Evolutionary conservation across 92 coral and sea anemone genomes (phyloP).

Genomic region (Muricea muricata): DNA sequence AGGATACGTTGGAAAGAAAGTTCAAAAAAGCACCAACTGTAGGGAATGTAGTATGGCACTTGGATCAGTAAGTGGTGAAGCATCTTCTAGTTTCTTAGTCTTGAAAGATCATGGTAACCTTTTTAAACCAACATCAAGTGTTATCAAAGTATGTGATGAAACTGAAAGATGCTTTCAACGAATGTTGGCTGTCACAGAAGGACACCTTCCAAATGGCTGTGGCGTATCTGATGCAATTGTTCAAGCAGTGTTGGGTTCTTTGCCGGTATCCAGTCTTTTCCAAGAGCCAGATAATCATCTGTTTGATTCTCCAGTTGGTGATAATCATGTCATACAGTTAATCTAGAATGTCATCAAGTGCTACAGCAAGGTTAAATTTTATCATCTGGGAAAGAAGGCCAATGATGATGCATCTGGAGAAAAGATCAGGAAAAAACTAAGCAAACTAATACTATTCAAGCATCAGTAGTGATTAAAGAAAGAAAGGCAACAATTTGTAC

Average conservation of each 20-base stretch:
- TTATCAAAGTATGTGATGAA: slow-evolving; percentile 8
- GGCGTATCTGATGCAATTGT: slow-evolving; percentile 4
- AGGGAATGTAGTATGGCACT: neutral
- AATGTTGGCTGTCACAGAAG: slow-evolving; percentile 10
- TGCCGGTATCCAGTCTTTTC: neutral
- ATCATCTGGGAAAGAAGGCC: slow-evolving; percentile 9
- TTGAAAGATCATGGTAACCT: neutral
- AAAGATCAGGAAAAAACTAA: neutral
- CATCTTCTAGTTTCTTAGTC: neutral
- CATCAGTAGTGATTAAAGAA: too few relatives aligned
- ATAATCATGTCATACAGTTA: neutral
- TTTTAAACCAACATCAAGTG: slow-evolving; percentile 11
- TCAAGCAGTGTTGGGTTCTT: neutral
- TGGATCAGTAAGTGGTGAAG: neutral
- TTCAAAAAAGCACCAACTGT: neutral
- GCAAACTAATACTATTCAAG: slow-evolving; percentile 18
- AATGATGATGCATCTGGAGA: neutral
- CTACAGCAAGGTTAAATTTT: slow-evolving; percentile 23
- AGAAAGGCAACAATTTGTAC: too few relatives aligned
- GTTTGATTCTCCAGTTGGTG: neutral
- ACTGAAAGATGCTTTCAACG: slow-evolving; percentile 10
- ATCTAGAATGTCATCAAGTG: neutral
- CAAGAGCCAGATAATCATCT: neutral
- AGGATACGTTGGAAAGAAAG: slow-evolving; percentile 1
- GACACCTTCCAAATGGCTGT: neutral